phyloP scores from a whole-genome alignment of 2,888 invertebrate genomes.

The Trachelus tabidus region DNA sequence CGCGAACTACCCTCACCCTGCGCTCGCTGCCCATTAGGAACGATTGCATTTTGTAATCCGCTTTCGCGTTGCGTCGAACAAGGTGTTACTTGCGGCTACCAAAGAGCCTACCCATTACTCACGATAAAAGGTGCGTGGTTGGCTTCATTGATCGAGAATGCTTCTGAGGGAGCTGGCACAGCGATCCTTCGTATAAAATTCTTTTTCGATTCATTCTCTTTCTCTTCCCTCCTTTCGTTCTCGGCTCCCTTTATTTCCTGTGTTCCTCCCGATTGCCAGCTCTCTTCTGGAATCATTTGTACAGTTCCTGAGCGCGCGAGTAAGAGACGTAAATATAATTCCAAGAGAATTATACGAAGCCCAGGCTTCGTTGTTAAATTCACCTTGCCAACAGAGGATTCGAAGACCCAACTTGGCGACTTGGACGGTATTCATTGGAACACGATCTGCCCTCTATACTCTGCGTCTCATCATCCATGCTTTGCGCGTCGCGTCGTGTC shows the following conservation, averaged over 20 bases:
- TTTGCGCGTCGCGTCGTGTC: constrained; percentile 9
- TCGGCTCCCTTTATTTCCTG: background rate
- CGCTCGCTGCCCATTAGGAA: constrained; percentile 49
- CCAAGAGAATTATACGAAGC: background rate
- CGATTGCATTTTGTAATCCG: constrained; percentile 55
- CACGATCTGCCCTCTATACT: background rate
- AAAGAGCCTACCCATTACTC: constrained; percentile 6
- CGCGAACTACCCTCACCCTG: constrained; percentile 8
- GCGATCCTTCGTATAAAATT: background rate
- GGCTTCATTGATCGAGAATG: background rate
- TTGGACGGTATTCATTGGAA: background rate
- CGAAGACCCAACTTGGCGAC: background rate
- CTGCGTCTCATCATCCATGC: constrained; percentile 4
- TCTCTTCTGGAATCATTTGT: background rate
- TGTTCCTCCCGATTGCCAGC: background rate
- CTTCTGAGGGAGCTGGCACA: background rate
- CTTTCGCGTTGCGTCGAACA: constrained; percentile 30
- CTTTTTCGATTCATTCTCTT: background rate
- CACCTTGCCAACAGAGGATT: background rate
- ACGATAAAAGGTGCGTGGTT: constrained; percentile 20
- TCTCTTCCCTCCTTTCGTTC: background rate
- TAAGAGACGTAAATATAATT: background rate
- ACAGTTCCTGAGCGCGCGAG: background rate
- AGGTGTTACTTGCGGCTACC: constrained; percentile 20
- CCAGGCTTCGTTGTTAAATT: background rate